Base-by-base conservation (phyloP, 2,113 vertebrate genomes). In the Phalacrocorax pelagicus region DNA sequence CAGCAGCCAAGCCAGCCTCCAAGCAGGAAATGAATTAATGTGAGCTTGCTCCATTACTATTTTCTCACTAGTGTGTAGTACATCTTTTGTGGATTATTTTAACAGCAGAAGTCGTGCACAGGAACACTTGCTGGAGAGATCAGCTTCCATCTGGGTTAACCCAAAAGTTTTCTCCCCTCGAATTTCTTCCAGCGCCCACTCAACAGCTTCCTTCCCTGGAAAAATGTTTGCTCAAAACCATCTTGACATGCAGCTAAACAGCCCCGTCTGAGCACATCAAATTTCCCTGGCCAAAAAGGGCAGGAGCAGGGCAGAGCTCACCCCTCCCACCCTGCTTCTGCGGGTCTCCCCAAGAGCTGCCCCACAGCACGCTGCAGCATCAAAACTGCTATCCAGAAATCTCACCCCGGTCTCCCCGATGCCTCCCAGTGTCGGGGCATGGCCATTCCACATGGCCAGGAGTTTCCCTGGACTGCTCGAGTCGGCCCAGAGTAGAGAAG, bases 111-210 rank as follows among this genome's bases (percentile, higher is more conserved):
- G 30, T 86, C 46, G 1, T 10, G 38, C 59, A 38, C n/a, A 12
- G 62, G 52, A 95, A 78, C 62, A 8, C 81, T 88, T 16, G 1
- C 66, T 44, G 66, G 21, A 65, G 86, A 86, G 86, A 81, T 79
- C 77, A 58, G 81, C 81, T 92, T 94, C 92, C 95, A 87, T 71
- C 86, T 84, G 95, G 81, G 86, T 91, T 94, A 94, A 95, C 61
- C 40, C 3, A 2, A 81, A 63, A 78, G 79, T 36, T 40, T 70
- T 85, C 86, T 71, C 77, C 77, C 77, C 77, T 91, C 47, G 2
- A 49, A n/a, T 66, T 90, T 87, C 92, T 84, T 92, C 88, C 82
- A 92, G 88, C 67, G 2, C 91, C 90, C 38, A 38, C 38, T 38
- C 38, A 38, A 38, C 38, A 38, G 38, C 38, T 38, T 38, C 38